A percentile compares a stretch with the other conserved stretches of the same genome.
phyloP scores from a whole-genome alignment of 2,888 invertebrate genomes.

The Mythimna vitellina region DNA sequence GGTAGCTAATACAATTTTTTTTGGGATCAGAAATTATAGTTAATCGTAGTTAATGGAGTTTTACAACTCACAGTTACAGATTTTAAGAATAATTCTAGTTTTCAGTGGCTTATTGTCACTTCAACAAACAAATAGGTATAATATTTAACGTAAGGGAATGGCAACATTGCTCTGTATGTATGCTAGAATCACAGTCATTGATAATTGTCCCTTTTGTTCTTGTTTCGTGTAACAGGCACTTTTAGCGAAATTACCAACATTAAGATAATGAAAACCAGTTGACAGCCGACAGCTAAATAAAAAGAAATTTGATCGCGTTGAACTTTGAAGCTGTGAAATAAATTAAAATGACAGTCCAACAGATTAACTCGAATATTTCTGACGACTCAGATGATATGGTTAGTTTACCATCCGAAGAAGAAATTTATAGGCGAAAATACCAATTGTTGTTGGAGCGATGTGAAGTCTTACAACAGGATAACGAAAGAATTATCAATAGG shows the following conservation, averaged over 20 bases:
- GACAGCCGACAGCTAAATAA: conserved; percentile 78
- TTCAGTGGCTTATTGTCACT: background rate
- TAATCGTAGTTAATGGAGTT: too few relatives aligned
- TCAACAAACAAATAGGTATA: background rate
- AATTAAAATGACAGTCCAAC: conserved; percentile 91
- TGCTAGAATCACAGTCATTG: background rate
- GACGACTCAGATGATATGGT: conserved; percentile 90
- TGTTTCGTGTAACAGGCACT: conserved; percentile 26
- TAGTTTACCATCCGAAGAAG: conserved; percentile 91
- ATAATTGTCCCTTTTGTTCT: background rate
- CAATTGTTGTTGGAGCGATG: conserved; percentile 93
- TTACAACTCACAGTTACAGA: background rate
- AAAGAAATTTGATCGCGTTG: conserved; percentile 86
- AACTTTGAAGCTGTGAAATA: conserved; percentile 88
- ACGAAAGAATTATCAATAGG: conserved; percentile 93
- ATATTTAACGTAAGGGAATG: background rate
- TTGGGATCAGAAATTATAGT: too few relatives aligned
- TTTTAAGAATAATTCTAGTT: background rate
- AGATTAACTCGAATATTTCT: conserved; percentile 89
- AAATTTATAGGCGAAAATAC: conserved; percentile 94
- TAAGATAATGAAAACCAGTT: conserved; percentile 48
- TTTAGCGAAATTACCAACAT: conserved; percentile 62
- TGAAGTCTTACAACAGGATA: conserved; percentile 94
- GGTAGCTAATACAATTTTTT: background rate
- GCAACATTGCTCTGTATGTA: background rate